Base-by-base conservation (phyloP, 2,113 vertebrate genomes). In the Spilogale gracilis region DNA sequence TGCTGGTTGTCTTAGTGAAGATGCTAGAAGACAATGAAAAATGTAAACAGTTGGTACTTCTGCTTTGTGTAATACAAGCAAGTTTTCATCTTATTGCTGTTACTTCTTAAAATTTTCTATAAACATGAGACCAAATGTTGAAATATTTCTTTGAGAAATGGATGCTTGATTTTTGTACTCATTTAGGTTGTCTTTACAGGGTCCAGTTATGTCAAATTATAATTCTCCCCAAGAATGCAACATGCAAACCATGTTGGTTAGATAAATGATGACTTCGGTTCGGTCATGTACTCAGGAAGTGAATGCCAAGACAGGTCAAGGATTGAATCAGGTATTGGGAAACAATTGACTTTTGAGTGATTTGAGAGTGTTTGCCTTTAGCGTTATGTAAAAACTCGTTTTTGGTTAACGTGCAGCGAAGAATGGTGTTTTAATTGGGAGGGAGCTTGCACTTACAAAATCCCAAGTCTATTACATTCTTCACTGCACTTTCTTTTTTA, bases 361-460 rank as follows among this genome's bases (percentile, higher is more conserved):
- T 91, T 63, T 48, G 12, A 84, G 21, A 67, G 27, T 45, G 5
- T 96, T 92, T 92, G 52, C 30, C 85, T 95, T 95, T 61, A 84
- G 63, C 32, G 60, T 82, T 13, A 50, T 48, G 58, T 27, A 38
- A 87, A 76, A 86, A 67, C 50, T 58, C 71, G 56, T 27, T 84
- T 93, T n/a, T 90, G 74, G 67, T 76, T 9, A n/a, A 88, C 43
- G 87, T 87, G 60, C 3, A 61, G 20, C n/a, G 13, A 82, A 23
- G 73, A 73, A 79, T 61, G 63, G n/a, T 79, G 54, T 56, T 89
- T 97, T 89, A 58, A 82, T 86, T 82, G 86, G 79, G 61, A 97
- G 90, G 27, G 60, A 80, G 56, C 58, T 56, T 74, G 27, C 5
- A 12, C 52, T 95, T 94, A 73, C n/a, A 87, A 95, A 54, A 52